Evolutionary conservation across 64 coral and sea anemone genomes (phyloP), one percentile per base, ranked within the genome.

Genomic region (Montipora cactus): DNA sequence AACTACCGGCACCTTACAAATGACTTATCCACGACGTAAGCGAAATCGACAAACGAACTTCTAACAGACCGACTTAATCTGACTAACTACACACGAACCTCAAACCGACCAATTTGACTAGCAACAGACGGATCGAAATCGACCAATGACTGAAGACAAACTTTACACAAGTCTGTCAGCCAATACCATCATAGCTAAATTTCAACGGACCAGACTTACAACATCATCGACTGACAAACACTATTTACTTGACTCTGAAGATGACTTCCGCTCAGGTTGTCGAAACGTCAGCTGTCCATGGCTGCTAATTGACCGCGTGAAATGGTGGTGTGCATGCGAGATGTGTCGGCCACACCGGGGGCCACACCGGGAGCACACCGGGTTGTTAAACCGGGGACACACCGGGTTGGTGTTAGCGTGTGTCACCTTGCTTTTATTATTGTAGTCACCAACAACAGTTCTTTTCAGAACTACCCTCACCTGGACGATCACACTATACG

Each of bases 21-120:
- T 37, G 80, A n/a, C 51, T n/a, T 57, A 81, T n/a, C 46, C 79
- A 22, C 47, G 79, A 81, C 79, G 47, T 44, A 78, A 78, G 49
- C 47, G 28, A 47, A 78, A 78, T 44, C 8, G 76, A 78, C 37
- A 49, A 47, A 20, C 5, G 76, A 13, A 78, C 52, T 55, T 55
- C 52, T 7, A 55, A 55, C 52, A 10, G 52, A 82, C 80, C 53
- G 16, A 82, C 67, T 4, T 70, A 21, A 70, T 70, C 1, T 70
- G 67, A 70, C 5, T 70, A 70, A 70, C 67, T 16, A 70, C 21
- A 70, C 5, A 10, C 52, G 52, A 55, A 5, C 52, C 52, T 37
- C 28, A 55, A 55, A 55, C 52, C 52, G 52, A 55, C 52, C 52
- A 55, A 70, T 70, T 70, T 9, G 5, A 70, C 67, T 70, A 70